These are phyloP conservation scores for Phallusia fumigata DNA, from an alignment of 23 tunicate genomes.

Conservation along the genomic window DNA sequence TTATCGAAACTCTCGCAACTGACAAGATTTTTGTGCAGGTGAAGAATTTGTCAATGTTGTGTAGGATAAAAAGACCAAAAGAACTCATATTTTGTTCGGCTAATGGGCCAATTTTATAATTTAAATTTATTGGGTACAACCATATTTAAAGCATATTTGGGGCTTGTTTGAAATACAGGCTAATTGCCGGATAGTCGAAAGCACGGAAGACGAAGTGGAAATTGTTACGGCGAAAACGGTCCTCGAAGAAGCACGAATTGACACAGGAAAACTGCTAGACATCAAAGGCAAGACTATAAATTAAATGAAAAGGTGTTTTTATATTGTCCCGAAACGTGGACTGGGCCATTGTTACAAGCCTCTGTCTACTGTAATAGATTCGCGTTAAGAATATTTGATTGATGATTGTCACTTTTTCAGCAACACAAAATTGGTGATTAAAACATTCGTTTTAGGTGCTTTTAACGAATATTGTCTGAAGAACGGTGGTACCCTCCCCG, in stretches of 20 bases:
- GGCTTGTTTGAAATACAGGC: not conserved
- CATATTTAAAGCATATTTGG: not conserved
- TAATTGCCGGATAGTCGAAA: not conserved
- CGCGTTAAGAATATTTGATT: too few species aligned
- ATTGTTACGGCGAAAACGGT: slow-evolving; percentile 6
- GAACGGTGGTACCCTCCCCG: slow-evolving; percentile 71
- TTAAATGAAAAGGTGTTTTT: not conserved
- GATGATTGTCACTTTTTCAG: too few species aligned
- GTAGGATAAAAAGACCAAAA: too few species aligned
- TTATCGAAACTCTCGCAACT: not conserved
- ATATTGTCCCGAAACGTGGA: too few species aligned
- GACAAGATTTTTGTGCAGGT: slow-evolving; percentile 25
- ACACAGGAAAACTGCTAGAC: not conserved
- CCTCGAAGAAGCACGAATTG: not conserved
- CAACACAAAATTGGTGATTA: too few species aligned
- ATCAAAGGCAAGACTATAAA: not conserved
- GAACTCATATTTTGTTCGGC: too few species aligned
- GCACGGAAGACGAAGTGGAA: not conserved
- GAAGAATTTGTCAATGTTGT: not conserved
- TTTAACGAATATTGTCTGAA: slow-evolving; percentile 53
- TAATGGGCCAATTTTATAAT: not conserved
- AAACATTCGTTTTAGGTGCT: slow-evolving; percentile 24
- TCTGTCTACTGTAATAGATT: too few species aligned
- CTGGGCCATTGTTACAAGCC: too few species aligned
- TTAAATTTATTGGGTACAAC: not conserved